These are phyloP conservation scores for Pheosia tremula DNA, from an alignment of 2,888 invertebrate genomes.

Conservation along the genomic window DNA sequence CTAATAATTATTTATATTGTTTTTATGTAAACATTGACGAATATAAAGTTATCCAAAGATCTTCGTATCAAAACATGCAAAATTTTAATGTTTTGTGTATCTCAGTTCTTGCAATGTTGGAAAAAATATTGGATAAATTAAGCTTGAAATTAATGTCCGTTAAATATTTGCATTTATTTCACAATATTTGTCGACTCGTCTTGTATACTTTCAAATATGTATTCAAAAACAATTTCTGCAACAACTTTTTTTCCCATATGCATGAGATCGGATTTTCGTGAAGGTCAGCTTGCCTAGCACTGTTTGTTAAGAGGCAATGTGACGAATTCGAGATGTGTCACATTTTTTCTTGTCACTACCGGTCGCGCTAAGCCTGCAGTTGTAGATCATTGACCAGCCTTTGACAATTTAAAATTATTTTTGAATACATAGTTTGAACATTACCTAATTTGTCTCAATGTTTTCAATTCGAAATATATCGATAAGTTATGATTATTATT, in stretches of 20 bases:
- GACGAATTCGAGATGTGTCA: too few relatives aligned
- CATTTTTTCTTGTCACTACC: too few relatives aligned
- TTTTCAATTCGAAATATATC: slow-evolving; percentile 30
- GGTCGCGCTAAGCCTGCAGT: too few relatives aligned
- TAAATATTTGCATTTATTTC: too few relatives aligned
- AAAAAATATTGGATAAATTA: neutral
- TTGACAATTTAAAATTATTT: too few relatives aligned
- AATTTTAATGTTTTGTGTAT: neutral
- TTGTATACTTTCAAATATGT: neutral
- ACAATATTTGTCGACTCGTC: too few relatives aligned
- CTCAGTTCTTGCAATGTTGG: neutral
- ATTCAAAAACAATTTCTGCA: slow-evolving; percentile 15
- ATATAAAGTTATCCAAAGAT: slow-evolving; percentile 48
- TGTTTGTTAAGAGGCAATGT: too few relatives aligned
- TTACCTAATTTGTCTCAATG: slow-evolving; percentile 7
- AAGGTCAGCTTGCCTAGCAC: too few relatives aligned
- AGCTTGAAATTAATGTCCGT: neutral
- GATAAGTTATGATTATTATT: slow-evolving; percentile 17
- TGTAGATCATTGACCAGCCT: too few relatives aligned
- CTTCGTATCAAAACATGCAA: slow-evolving; percentile 35
- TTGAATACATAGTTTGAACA: too few relatives aligned
- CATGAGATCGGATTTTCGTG: too few relatives aligned
- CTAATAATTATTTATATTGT: slow-evolving; percentile 22
- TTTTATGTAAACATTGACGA: slow-evolving; percentile 32
- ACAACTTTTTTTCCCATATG: too few relatives aligned